Evolutionary conservation across 1,140 invertebrate species (phyloP).

Genomic region (Atopsyche davidsoni): DNA sequence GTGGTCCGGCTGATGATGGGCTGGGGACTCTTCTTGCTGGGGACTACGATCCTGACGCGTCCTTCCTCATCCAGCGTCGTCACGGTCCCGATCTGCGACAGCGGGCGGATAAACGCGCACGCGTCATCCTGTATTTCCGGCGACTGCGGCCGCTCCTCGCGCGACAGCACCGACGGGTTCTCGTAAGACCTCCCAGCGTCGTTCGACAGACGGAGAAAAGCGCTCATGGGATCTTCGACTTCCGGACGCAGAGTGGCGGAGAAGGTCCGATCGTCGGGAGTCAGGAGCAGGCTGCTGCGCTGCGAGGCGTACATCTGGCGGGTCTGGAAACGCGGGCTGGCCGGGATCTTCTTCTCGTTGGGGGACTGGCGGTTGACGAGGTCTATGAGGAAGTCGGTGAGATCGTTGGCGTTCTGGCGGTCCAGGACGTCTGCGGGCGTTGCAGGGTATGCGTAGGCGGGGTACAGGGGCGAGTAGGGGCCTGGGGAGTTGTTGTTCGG

Average conservation of each 20-base stretch:
- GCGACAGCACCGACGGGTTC: not conserved
- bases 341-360: not conserved
- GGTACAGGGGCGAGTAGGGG: no score
- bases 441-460: not conserved
- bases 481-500: not conserved
- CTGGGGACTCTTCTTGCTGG: constrained; percentile 43
- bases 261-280: constrained; percentile 25
- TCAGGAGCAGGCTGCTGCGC: constrained; percentile 1
- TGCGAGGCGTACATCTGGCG: constrained; percentile 12
- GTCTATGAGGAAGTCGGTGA: constrained; percentile 36
- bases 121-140: not conserved
- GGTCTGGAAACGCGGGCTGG: not conserved
- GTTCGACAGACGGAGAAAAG: constrained; percentile 4
- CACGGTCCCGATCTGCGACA: constrained; percentile 57
- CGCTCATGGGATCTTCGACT: constrained; percentile 4
- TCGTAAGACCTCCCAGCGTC: constrained; percentile 1
- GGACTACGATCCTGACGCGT: constrained; percentile 50
- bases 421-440: constrained; percentile 23
- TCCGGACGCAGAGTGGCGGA: constrained; percentile 13
- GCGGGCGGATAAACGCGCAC: constrained; percentile 55
- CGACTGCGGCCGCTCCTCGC: not conserved
- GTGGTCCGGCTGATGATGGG: constrained; percentile 69
- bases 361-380: constrained; percentile 31
- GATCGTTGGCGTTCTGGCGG: constrained; percentile 31
- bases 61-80: constrained; percentile 54